Conservation (phyloP, 2,797 vertebrate genomes). For the Enteromius viviparus region DNA sequence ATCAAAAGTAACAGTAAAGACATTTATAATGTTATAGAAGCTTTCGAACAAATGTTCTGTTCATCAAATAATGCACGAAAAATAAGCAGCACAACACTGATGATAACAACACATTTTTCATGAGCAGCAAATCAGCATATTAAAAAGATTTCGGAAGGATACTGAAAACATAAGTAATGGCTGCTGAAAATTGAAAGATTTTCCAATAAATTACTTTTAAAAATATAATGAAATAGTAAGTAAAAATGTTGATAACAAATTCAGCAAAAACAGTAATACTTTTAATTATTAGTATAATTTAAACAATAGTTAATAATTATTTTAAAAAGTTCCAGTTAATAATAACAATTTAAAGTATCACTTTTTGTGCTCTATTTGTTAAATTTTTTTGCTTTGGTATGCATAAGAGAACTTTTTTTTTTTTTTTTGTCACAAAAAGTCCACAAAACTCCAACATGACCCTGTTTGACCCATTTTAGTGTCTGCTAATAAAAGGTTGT, state of each 20-base stretch:
- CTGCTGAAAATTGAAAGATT: neutral
- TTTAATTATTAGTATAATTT: neutral
- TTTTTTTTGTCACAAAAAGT: neutral
- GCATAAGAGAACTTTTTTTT: too few species aligned
- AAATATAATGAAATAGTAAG: neutral
- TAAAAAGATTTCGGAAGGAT: neutral
- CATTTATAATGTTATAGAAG: neutral
- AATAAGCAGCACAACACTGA: neutral
- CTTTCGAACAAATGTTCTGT: neutral
- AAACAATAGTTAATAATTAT: neutral
- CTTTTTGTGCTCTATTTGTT: neutral
- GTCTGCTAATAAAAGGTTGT: neutral
- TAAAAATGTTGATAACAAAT: too few species aligned
- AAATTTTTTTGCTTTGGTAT: neutral
- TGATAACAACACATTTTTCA: neutral
- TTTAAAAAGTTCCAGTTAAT: too few species aligned
- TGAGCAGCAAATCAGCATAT: neutral
- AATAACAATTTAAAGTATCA: neutral
- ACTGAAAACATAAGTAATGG: neutral
- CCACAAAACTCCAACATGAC: neutral
- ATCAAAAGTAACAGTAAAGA: neutral
- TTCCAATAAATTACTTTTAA: neutral
- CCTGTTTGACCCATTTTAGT: neutral
- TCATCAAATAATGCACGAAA: neutral
- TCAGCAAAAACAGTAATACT: neutral